Percentiles rank a stretch among this genome's conserved stretches.
These are phyloP conservation scores for Microplitis manilae DNA, from an alignment of 2,888 invertebrate species.

Conservation along the genomic window DNA sequence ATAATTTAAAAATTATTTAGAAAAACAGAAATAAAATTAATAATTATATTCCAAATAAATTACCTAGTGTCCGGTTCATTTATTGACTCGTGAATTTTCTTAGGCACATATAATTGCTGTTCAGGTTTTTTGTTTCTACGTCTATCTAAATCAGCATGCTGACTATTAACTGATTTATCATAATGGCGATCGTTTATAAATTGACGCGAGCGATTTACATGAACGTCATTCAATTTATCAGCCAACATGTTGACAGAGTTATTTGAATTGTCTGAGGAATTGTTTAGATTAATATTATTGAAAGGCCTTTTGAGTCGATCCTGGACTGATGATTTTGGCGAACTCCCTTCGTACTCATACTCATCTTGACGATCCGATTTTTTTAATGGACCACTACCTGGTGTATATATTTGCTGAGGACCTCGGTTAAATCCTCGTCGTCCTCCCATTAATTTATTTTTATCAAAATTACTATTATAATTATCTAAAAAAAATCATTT, in stretches of 20 bases:
- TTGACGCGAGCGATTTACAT: conserved; percentile 15
- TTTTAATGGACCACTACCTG: conserved; percentile 83
- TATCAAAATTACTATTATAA: conserved; percentile 57
- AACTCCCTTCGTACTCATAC: conserved; percentile 67
- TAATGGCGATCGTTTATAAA: background rate
- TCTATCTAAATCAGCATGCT: conserved; percentile 54
- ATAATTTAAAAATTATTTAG: conserved; percentile 17
- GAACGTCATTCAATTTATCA: conserved; percentile 39
- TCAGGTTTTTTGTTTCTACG: conserved; percentile 74
- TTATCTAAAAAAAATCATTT: conserved; percentile 9
- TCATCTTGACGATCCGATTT: conserved; percentile 78
- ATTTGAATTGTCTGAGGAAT: conserved; percentile 53
- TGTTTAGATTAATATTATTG: conserved; percentile 53
- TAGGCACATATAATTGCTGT: conserved; percentile 74
- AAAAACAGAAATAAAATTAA: background rate
- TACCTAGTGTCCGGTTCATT: conserved; percentile 69
- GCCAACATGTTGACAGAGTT: background rate
- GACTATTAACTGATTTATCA: conserved; percentile 53
- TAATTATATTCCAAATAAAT: conserved; percentile 25
- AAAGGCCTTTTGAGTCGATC: conserved; percentile 63
- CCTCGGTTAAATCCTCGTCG: conserved; percentile 78
- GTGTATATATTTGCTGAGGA: conserved; percentile 81
- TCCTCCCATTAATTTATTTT: conserved; percentile 69
- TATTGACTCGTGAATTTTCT: conserved; percentile 71
- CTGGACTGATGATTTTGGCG: conserved; percentile 62